These are phyloP conservation scores for Rhea pennata DNA, from an alignment of 2,113 vertebrate species.

Conservation along the genomic window DNA sequence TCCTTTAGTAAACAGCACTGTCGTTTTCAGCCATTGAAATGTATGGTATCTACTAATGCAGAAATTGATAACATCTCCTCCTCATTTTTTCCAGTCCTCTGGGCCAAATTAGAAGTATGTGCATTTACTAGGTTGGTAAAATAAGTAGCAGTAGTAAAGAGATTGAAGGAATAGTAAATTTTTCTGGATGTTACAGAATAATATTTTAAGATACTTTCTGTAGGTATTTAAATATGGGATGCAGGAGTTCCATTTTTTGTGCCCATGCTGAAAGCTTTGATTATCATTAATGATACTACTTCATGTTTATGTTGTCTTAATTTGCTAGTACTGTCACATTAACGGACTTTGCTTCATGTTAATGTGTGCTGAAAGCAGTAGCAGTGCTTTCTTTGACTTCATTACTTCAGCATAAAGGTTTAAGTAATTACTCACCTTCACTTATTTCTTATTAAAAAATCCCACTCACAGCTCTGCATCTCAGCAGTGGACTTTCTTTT, in stretches of 20 bases:
- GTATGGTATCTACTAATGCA: constrained; percentile 20
- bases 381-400: neutral
- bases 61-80: constrained; percentile 46
- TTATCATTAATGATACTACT: neutral
- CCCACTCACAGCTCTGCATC: neutral
- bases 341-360: neutral
- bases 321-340: neutral
- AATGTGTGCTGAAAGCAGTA: neutral
- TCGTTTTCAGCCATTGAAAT: constrained; percentile 7
- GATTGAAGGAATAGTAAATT: neutral
- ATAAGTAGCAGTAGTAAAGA: neutral
- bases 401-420: neutral
- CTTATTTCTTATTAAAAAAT: neutral
- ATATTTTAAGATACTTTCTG: constrained; percentile 21
- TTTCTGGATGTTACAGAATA: neutral
- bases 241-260: neutral
- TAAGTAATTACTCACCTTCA: neutral
- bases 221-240: neutral
- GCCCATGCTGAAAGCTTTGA: neutral
- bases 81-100: constrained; percentile 2
- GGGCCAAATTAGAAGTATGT: neutral
- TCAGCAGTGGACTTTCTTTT: neutral
- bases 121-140: constrained; percentile 1
- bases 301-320: neutral
- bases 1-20: constrained; percentile 35